Evolutionary conservation across 2,888 invertebrate genomes (phyloP), one percentile per base, ranked within the genome.

Genomic region (Brachylomia viminalis): DNA sequence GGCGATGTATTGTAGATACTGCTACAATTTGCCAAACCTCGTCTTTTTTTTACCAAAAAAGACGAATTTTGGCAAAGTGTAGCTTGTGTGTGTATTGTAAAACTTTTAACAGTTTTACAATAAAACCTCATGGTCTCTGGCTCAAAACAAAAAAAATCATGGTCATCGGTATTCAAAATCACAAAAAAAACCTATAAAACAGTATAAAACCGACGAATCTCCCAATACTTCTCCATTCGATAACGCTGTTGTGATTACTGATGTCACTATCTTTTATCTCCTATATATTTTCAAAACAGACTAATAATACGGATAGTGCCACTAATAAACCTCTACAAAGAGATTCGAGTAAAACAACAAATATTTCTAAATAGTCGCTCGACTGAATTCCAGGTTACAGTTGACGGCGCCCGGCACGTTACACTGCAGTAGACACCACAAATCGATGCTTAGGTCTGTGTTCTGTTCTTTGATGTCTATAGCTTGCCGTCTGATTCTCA

Each of bases 401-500:
- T 49, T 75, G 74, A 78, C 23, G 52, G 77, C 69, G 33, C 65
- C 33, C 58, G 52, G 62, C 47, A 75, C 58, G 78, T 75, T 73
- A 80, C 82, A 79, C 66, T 84, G 79, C 83, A 83, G 72, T 83
- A 81, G 72, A 81, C 74, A 79, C 77, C 81, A 67, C 83, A 81
- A 80, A 85, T 79, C 83, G 79, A 85, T 83, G 77, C 71, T 79
- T 79, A 68, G 65, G 45, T 66, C 71, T 76, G 49, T 42, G 47
- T 68, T 58, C 45, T 45, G 72, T 52, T 80, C 82, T 87, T 87
- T 87, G 87, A 86, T 86, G 79, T 87, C 75, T 86, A 78, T 80
- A 66, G 11, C 64, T 56, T 58, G 56, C 62, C 61, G 75, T 70
- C 69, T 79, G 42, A 20, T 20, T 70, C 69, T 79, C 47, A 20